Conservation (phyloP, 2,797 vertebrate species). For the Sphaeramia orbicularis region DNA sequence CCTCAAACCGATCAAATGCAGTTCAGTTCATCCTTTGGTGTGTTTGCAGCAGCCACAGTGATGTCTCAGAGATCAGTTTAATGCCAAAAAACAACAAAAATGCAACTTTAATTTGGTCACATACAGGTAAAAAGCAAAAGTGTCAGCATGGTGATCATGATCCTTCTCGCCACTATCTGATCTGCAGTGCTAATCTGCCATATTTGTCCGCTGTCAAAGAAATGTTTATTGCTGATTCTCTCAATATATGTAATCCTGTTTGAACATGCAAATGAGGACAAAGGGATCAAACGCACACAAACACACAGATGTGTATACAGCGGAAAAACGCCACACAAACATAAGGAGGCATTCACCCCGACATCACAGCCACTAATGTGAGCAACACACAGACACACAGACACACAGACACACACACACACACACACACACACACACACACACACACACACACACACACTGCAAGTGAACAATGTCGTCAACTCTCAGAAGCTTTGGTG, state of each 20-base stretch:
- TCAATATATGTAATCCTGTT: constrained; percentile 77
- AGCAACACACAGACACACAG: constrained; percentile 1
- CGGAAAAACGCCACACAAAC: constrained; percentile 24
- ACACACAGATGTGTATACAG: constrained; percentile 39
- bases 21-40: too few species aligned
- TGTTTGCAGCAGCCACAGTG: too few species aligned
- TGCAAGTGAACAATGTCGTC: constrained; percentile 24
- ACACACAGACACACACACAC: too few species aligned
- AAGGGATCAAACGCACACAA: constrained; percentile 49
- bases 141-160: too few species aligned
- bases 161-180: constrained; percentile 48
- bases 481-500: constrained; percentile 69
- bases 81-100: too few species aligned
- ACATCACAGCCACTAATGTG: constrained; percentile 16
- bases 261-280: constrained; percentile 77
- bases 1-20: too few species aligned
- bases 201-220: constrained; percentile 72
- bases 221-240: constrained; percentile 74
- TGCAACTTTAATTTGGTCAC: constrained; percentile 11
- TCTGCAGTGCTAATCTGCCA: constrained; percentile 68
- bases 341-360: constrained; percentile 31
- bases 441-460: too few species aligned
- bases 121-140: constrained; percentile 21
- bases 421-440: too few species aligned
- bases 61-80: too few species aligned